Percentiles rank a stretch among this genome's conserved stretches.
Conservation (phyloP, 2,113 vertebrate species). For the Montifringilla adamsi region DNA sequence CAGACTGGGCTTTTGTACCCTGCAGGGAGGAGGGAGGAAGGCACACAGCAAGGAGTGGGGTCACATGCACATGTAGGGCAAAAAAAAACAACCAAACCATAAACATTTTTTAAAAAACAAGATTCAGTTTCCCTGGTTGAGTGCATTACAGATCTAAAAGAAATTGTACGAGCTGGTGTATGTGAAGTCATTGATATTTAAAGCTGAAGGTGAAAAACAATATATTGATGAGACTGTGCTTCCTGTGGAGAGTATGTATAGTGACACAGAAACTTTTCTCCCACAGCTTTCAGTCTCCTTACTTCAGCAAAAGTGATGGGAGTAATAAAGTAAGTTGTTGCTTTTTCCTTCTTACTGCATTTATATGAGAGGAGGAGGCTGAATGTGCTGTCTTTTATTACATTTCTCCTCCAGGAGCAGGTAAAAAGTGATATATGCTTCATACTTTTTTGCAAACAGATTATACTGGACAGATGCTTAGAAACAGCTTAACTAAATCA, state of each 20-base stretch:
- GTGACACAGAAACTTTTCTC: not conserved
- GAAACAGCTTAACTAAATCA: not conserved
- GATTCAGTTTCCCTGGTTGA: not conserved
- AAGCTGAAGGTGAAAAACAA: not conserved
- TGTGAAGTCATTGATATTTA: not conserved
- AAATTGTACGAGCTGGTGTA: not conserved
- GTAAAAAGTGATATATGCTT: not conserved
- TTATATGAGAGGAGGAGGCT: not conserved
- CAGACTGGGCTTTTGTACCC: not conserved
- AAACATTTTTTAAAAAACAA: not conserved
- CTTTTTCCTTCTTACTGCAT: not conserved
- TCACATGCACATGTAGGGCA: accelerated
- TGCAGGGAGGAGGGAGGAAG: not conserved
- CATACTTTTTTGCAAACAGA: not conserved
- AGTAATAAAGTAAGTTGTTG: slow-evolving; percentile 7
- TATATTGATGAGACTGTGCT: not conserved
- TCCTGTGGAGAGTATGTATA: not conserved
- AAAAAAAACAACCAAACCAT: not conserved
- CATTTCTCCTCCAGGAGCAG: not conserved
- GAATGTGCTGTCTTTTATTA: not conserved
- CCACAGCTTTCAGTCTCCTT: not conserved
- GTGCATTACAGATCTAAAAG: not conserved
- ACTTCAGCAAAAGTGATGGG: slow-evolving; percentile 12
- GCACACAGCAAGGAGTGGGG: not conserved
- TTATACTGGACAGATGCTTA: slow-evolving; percentile 10